These are phyloP conservation scores for Coreoperca whiteheadi DNA, from an alignment of 2,113 vertebrate species.

Conservation along the genomic window DNA sequence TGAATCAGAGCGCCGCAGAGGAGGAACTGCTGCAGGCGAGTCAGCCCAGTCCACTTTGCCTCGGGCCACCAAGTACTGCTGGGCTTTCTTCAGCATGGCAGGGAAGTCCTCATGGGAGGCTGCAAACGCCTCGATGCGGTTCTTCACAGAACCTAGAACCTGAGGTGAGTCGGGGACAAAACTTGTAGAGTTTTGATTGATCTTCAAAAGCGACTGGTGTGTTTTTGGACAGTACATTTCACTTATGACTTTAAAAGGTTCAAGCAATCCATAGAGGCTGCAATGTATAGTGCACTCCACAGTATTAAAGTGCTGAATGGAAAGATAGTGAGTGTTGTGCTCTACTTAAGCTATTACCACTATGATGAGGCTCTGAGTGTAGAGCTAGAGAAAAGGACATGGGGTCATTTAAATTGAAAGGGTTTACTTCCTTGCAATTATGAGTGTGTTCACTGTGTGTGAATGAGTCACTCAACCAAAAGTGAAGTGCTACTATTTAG, in stretches of 20 bases:
- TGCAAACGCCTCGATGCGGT: conserved; percentile 94
- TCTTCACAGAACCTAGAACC: conserved; percentile 97
- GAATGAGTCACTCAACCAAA: not conserved
- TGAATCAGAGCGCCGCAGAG: conserved; percentile 88
- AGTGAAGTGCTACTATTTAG: not conserved
- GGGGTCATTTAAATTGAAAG: not conserved
- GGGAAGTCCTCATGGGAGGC: conserved; percentile 94
- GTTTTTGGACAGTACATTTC: not conserved
- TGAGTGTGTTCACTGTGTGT: not conserved
- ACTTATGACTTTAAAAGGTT: not conserved
- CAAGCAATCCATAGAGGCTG: not conserved
- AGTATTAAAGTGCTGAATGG: not conserved
- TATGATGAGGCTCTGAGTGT: not conserved
- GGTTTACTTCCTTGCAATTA: not conserved
- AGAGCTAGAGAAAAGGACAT: not conserved
- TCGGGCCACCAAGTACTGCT: conserved; percentile 93
- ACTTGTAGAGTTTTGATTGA: not conserved
- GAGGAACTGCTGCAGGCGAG: conserved; percentile 75
- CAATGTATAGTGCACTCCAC: too few relatives aligned
- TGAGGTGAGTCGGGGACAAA: conserved; percentile 50
- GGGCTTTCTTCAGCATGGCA: conserved; percentile 91
- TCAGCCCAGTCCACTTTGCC: conserved; percentile 92
- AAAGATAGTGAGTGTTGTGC: not conserved
- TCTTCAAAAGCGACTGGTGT: not conserved
- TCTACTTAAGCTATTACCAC: not conserved